Percentiles rank a stretch among this genome's conserved stretches.
Conservation (phyloP, 2,797 vertebrate genomes). For the Coreius guichenoti region DNA sequence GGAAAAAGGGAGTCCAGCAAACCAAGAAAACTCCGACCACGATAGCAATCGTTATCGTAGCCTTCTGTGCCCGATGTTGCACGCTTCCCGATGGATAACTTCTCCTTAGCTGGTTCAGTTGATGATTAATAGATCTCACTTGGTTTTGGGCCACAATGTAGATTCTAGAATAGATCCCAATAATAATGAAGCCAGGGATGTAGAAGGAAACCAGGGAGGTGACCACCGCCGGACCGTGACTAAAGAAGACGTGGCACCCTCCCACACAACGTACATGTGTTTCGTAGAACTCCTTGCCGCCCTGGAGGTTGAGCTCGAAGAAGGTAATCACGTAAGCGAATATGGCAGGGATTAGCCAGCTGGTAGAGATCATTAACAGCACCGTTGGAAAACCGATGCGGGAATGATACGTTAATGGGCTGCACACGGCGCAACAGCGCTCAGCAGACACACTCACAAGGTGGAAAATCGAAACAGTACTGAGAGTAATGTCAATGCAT, state of each 20-base stretch:
- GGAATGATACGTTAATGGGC: conserved; percentile 52
- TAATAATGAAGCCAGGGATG: conserved; percentile 58
- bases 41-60: conserved; percentile 54
- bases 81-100: neutral
- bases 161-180: conserved; percentile 58
- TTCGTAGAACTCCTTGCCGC: conserved; percentile 42
- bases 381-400: conserved; percentile 35
- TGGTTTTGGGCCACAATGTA: conserved; percentile 58
- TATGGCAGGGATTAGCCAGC: conserved; percentile 52
- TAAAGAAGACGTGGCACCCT: conserved; percentile 57
- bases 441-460: conserved; percentile 76
- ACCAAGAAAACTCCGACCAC: conserved; percentile 60
- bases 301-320: conserved; percentile 48
- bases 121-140: conserved; percentile 44
- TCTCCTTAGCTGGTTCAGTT: conserved; percentile 45
- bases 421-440: conserved; percentile 66
- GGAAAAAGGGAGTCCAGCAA: conserved; percentile 62
- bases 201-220: conserved; percentile 54
- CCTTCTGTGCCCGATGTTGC: conserved; percentile 40
- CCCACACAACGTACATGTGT: conserved; percentile 46
- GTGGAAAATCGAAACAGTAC: conserved; percentile 73
- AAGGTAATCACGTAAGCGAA: conserved; percentile 44
- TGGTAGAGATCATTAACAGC: conserved; percentile 48
- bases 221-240: conserved; percentile 35
- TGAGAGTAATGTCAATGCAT: conserved; percentile 73